phyloP scores from a whole-genome alignment of 2,797 vertebrate genomes.

The Phrynocephalus vlangalii region DNA sequence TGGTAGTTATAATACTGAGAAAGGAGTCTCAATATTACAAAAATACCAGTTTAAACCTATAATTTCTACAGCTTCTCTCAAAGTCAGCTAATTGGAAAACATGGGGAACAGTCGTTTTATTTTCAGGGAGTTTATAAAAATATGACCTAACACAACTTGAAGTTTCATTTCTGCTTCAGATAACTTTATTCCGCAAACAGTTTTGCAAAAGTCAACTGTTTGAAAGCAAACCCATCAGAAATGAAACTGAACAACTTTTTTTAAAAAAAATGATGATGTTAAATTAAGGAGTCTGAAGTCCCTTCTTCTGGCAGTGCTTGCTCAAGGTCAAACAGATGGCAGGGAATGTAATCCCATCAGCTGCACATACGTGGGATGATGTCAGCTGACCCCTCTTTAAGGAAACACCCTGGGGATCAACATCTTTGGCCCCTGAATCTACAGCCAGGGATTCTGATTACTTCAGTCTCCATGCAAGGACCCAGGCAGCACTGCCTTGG shows the following conservation, averaged over 20 bases:
- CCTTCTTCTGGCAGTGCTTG: background rate
- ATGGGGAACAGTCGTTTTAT: constrained; percentile 29
- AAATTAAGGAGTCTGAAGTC: background rate
- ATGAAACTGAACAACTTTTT: background rate
- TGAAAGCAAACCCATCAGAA: constrained; percentile 17
- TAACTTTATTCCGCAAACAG: constrained; percentile 28
- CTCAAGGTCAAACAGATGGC: background rate
- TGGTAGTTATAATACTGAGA: constrained; percentile 19
- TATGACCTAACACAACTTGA: background rate
- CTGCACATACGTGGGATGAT: no score
- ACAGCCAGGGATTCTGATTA: no score
- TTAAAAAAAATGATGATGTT: background rate
- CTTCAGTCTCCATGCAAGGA: no score
- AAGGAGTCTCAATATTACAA: constrained; percentile 41
- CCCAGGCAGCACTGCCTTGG: no score
- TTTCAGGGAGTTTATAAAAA: constrained; percentile 40
- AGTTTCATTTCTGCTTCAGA: constrained; percentile 60
- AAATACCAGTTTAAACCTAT: constrained; percentile 38
- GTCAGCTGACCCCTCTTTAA: no score
- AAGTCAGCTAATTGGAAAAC: constrained; percentile 10
- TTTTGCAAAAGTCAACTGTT: background rate
- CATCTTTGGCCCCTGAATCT: no score
- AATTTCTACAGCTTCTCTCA: constrained; percentile 27
- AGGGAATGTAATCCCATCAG: no score
- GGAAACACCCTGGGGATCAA: no score